A percentile compares a stretch with the other conserved stretches of the same genome.
Conservation (phyloP, 2,113 vertebrate species). For the Apistogramma diplotaenia region DNA sequence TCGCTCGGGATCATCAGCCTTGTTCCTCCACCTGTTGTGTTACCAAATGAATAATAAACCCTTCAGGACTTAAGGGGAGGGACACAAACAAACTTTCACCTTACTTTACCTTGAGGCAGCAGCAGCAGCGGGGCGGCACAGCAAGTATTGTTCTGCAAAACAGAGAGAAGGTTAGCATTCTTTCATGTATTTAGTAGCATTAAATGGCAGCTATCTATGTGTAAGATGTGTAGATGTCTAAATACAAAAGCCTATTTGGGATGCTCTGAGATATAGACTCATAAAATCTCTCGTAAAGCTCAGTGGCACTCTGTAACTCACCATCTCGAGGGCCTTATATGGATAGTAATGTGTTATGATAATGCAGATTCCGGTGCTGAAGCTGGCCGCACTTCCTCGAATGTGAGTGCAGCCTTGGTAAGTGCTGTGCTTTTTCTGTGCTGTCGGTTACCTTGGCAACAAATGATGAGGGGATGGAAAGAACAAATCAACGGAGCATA, state of each 20-base stretch:
- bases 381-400: slow-evolving; percentile 58
- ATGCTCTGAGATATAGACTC: too few species aligned
- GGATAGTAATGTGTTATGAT: slow-evolving; percentile 16
- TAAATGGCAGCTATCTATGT: too few species aligned
- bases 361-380: slow-evolving; percentile 86
- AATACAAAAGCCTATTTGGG: too few species aligned
- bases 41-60: slow-evolving; percentile 22
- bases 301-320: slow-evolving; percentile 21
- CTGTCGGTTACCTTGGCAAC: slow-evolving; percentile 85
- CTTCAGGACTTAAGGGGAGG: background rate
- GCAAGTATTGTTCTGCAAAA: slow-evolving; percentile 17
- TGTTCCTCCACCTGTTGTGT: slow-evolving; percentile 54
- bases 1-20: slow-evolving; percentile 15
- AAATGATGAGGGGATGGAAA: slow-evolving; percentile 76
- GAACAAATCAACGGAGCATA: slow-evolving; percentile 30
- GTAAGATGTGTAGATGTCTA: too few species aligned
- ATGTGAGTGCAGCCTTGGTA: slow-evolving; percentile 71
- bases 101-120: slow-evolving; percentile 45
- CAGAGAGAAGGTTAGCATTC: slow-evolving; percentile 1
- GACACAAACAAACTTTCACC: slow-evolving; percentile 30
- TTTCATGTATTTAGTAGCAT: slow-evolving; percentile 6
- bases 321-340: slow-evolving; percentile 12
- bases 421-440: slow-evolving; percentile 83
- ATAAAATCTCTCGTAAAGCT: background rate
- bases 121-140: slow-evolving; percentile 12